Conservation (phyloP, 1,140 invertebrate genomes). For the Drosophila burlai region DNA sequence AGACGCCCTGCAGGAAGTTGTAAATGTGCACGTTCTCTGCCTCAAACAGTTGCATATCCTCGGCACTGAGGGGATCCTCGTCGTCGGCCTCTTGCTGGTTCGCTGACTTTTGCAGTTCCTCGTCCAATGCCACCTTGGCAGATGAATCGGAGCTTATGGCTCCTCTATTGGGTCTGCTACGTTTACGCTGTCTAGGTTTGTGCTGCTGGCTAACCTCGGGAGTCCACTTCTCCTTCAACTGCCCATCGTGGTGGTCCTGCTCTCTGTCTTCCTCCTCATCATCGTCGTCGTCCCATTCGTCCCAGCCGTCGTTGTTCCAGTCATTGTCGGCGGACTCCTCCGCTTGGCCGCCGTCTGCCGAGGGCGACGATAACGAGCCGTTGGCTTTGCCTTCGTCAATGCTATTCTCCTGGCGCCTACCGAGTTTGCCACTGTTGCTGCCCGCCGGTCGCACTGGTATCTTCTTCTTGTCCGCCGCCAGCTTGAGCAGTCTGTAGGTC, state of each 20-base stretch:
- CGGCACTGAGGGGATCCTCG: slow-evolving; percentile 90
- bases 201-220: slow-evolving; percentile 10
- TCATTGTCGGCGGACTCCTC: slow-evolving; percentile 46
- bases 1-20: slow-evolving; percentile 93
- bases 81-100: slow-evolving; percentile 65
- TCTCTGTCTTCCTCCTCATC: slow-evolving; percentile 33
- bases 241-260: slow-evolving; percentile 21
- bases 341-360: neutral
- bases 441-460: slow-evolving; percentile 76
- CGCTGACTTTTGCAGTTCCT: slow-evolving; percentile 71
- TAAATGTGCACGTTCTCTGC: slow-evolving; percentile 93
- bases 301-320: slow-evolving; percentile 69
- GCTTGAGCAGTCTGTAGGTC: slow-evolving; percentile 91
- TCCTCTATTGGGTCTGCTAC: slow-evolving; percentile 25
- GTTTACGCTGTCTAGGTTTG: slow-evolving; percentile 57
- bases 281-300: slow-evolving; percentile 61
- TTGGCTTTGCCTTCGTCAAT: slow-evolving; percentile 14
- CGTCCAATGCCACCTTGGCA: slow-evolving; percentile 75
- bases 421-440: slow-evolving; percentile 45
- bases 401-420: slow-evolving; percentile 28
- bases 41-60: slow-evolving; percentile 96
- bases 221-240: neutral
- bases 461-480: slow-evolving; percentile 87
- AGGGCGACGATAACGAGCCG: slow-evolving; percentile 1
- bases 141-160: slow-evolving; percentile 50